Evolutionary conservation across 2,113 vertebrate genomes (phyloP), one percentile per base, ranked within the genome.

Genomic region (Ptychochromis oligacanthus): DNA sequence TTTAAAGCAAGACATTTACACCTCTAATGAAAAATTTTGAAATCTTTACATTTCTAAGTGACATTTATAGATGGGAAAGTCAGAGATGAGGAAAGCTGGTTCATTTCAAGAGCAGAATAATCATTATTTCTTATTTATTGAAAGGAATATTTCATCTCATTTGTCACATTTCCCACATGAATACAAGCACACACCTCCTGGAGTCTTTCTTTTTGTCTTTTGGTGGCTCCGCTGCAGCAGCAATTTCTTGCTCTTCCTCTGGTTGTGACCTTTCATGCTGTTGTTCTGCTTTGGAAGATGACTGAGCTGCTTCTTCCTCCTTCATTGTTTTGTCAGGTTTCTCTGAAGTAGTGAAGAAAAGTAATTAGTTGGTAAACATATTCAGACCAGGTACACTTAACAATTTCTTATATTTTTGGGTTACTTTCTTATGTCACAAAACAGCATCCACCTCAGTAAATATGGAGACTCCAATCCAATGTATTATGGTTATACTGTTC

Each of bases 211-310:
- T 83, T 2, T 65, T 8, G 40, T 83, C 89, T 64, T 89, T 91
- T 0, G 80, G 81, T 1, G 14, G 65, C 78, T 96, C 96, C 82
- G 94, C 95, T 31, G 79, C 87, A 55, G 92, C 88, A 55, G 91
- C 84, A 56, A 92, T 88, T n/a, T 90, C 81, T 31, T 90, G 93
- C 24, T 94, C 82, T 82, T 90, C 84, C 24, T 88, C 62, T 26
- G 82, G 34, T 52, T 75, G 88, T 75, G 94, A 43, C 77, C 58
- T 84, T 9, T 89, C 89, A 57, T 74, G 91, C 26, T 80, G 93
- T 3, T 13, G 89, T 75, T 84, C 89, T 36, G 93, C 94, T 78
- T 93, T 85, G 3, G 79, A 74, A 0, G 92, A 79, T 11, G 88
- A 40, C 11, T 31, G 52, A 56, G 87, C 18, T 2, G 40, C 84